Base-by-base conservation (phyloP, 2,888 invertebrate species). In the Agrotis puta region DNA sequence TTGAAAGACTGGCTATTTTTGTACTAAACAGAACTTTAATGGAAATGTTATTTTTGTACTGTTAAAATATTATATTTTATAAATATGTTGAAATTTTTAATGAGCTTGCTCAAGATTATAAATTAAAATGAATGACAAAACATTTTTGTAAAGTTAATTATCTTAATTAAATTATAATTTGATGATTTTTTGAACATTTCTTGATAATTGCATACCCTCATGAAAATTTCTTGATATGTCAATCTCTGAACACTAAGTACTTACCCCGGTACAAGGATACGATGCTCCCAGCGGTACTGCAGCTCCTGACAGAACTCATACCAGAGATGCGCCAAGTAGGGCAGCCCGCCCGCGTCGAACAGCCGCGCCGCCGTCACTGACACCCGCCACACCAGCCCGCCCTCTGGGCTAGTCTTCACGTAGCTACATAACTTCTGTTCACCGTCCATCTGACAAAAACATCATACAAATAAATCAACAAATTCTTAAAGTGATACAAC, bases 271-370 rank as follows among this genome's bases (percentile, higher is more conserved):
- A 99, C 97, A 50, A 96, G 89, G 75, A 98, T 96, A 65, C 97
- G 97, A 86, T 97, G 97, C 87, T 99, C 99, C 98, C 99, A 99
- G 43, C 99, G 96, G 88, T 98, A 98, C 77, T 99, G 97, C 91
- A 99, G 97, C 92, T 99, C 99, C 85, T 98, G 97, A 0, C 98
- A 97, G 89, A 99, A 98, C 91, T 99, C 99, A 87, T 98, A 98
- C 99, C 99, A 99, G 18, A 99, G 91, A 89, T 99, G 99, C 0
- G 98, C 98, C 67, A 99, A 96, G 63, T 98, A 97, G 0, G 97
- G 96, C 7, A 98, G 97, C 1, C 98, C 98, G 24, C 98, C 97
- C 51, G 97, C 97, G 79, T 98, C 97, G 64, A 97, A 96, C 58
- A 98, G 97, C 71, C 98, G 97, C 24, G 97, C 97, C 80, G 98